These are phyloP conservation scores for Haliclona indistincta DNA, from an alignment of 37 sponge, comb jelly and placozoan species.

Conservation along the genomic window DNA sequence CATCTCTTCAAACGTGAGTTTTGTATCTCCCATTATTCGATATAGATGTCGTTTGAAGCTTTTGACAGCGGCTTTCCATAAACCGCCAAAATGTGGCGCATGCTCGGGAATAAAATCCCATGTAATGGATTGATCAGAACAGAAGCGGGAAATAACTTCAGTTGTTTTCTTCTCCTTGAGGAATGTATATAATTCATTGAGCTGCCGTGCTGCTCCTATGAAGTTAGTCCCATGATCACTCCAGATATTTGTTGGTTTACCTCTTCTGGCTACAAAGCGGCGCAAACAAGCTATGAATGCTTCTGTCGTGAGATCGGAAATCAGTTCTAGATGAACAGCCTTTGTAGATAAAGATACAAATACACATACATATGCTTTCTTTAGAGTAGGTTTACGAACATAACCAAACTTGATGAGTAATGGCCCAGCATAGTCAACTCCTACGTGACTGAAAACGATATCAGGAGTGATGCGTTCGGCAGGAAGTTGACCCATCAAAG, in stretches of 20 bases:
- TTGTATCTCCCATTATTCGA: not conserved
- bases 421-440: slow-evolving; percentile 68
- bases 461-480: slow-evolving; percentile 19
- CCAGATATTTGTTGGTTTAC: slow-evolving; percentile 36
- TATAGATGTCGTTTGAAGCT: slow-evolving; percentile 3
- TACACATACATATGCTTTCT: slow-evolving; percentile 31
- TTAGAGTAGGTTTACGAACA: slow-evolving; percentile 7
- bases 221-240: slow-evolving; percentile 64
- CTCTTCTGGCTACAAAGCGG: slow-evolving; percentile 35
- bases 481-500: slow-evolving; percentile 48
- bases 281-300: slow-evolving; percentile 30
- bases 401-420: slow-evolving; percentile 25
- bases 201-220: slow-evolving; percentile 13
- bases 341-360: slow-evolving; percentile 41
- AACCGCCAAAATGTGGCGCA: slow-evolving; percentile 39
- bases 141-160: slow-evolving; percentile 32
- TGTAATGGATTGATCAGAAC: slow-evolving; percentile 20
- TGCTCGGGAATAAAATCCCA: slow-evolving; percentile 43
- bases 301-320: slow-evolving; percentile 41
- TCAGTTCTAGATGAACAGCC: slow-evolving; percentile 56
- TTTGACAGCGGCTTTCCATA: slow-evolving; percentile 40
- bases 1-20: slow-evolving; percentile 21
- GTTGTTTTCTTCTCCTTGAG: slow-evolving; percentile 13
- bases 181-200: slow-evolving; percentile 32
- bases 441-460: slow-evolving; percentile 18